Evolutionary conservation across 2,888 invertebrate species (phyloP).

Genomic region (Malthinus seriepunctatus): DNA sequence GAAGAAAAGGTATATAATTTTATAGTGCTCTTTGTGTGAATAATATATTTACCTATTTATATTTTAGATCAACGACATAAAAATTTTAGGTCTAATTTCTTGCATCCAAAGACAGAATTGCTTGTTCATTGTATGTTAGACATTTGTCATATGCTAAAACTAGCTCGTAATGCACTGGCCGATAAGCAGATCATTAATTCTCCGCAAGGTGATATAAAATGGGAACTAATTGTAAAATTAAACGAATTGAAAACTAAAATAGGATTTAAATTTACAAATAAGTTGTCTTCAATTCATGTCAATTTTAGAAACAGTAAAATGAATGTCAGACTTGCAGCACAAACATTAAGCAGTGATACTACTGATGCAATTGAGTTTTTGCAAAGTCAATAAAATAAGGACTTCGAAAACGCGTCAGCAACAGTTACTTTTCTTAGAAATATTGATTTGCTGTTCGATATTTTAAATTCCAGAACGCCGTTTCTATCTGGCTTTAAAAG

Average conservation of each 20-base stretch:
- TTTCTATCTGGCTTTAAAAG: slow-evolving; percentile 12
- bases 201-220: background rate
- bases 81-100: background rate
- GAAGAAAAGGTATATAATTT: too few species aligned
- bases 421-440: slow-evolving; percentile 3
- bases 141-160: slow-evolving; percentile 7
- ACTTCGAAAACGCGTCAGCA: background rate
- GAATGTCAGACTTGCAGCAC: slow-evolving; percentile 11
- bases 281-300: background rate
- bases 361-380: slow-evolving; percentile 1
- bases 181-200: background rate
- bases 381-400: background rate
- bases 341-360: slow-evolving; percentile 2
- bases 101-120: background rate
- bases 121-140: slow-evolving; percentile 4
- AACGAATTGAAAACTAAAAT: background rate
- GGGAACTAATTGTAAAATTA: background rate
- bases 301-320: slow-evolving; percentile 13
- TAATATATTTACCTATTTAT: too few species aligned
- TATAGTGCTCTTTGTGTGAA: too few species aligned
- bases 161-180: slow-evolving; percentile 4
- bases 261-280: background rate
- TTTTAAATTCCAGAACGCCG: slow-evolving; percentile 5
- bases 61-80: too few species aligned
- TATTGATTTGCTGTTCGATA: slow-evolving; percentile 6